A percentile compares a stretch with the other conserved stretches of the same genome.
Evolutionary conservation across 2,113 vertebrate genomes (phyloP).

Genomic region (Panthera tigris): DNA sequence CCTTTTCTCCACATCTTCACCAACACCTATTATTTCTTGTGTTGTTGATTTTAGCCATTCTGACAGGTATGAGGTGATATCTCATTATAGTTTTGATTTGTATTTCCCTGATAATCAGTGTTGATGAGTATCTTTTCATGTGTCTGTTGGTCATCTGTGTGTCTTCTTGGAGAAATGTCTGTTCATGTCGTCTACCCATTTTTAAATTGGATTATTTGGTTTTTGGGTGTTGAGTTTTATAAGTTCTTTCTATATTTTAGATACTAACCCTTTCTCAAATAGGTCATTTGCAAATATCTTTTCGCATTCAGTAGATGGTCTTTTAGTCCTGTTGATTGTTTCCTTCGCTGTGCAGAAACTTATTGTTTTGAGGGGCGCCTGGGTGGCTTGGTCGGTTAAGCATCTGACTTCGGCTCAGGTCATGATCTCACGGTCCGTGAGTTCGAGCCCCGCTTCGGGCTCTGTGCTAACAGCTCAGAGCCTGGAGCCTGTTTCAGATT

Average conservation of each 20-base stretch:
- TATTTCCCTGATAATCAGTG: background rate
- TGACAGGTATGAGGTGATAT: background rate
- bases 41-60: background rate
- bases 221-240: background rate
- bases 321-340: background rate
- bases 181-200: background rate
- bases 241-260: background rate
- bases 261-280: background rate
- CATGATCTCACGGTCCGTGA: no score
- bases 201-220: background rate
- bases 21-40: background rate
- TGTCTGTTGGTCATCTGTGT: background rate
- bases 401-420: no score
- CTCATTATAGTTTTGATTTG: background rate
- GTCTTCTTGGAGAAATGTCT: background rate
- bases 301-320: background rate
- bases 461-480: no score
- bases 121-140: background rate
- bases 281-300: background rate
- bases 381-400: no score
- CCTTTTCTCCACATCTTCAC: background rate
- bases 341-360: background rate
- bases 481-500: no score
- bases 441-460: no score
- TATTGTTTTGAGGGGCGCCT: background rate